Conservation (phyloP, 1,140 invertebrate species). For the Portunus trituberculatus region DNA sequence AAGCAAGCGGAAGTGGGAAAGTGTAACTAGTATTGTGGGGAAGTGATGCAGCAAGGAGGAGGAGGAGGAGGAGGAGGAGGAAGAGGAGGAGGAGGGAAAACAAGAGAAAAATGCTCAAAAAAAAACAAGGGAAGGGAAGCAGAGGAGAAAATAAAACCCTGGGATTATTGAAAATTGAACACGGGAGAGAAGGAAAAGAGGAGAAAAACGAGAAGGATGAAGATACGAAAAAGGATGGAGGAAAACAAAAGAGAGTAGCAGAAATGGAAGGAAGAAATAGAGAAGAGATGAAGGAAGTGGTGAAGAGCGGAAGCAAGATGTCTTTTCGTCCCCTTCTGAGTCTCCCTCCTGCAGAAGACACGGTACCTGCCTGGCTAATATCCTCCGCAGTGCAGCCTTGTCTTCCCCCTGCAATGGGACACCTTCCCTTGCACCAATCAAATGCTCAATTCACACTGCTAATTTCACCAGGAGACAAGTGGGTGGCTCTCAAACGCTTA, state of each 20-base stretch:
- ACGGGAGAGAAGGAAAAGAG: neutral
- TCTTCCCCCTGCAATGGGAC: neutral
- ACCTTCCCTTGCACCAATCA: slow-evolving; percentile 17
- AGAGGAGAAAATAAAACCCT: neutral
- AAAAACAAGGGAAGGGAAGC: no score
- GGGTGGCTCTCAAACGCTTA: neutral
- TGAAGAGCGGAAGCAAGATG: neutral
- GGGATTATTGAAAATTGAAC: neutral
- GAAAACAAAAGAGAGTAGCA: neutral
- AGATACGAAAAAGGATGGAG: neutral
- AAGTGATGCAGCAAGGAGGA: neutral
- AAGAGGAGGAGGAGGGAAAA: neutral
- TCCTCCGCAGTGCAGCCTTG: slow-evolving; percentile 13
- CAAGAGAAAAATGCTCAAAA: neutral
- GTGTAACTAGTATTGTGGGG: neutral
- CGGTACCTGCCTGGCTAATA: no score
- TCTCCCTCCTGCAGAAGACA: neutral
- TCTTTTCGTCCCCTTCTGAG: neutral
- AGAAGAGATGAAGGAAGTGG: neutral
- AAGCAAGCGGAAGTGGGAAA: neutral
- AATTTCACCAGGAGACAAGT: neutral
- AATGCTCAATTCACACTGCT: neutral
- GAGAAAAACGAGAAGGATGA: neutral
- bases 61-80: neutral
- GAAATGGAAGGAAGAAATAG: neutral